Conservation (phyloP, 2,797 vertebrate species). For the Darevskia nairensis region DNA sequence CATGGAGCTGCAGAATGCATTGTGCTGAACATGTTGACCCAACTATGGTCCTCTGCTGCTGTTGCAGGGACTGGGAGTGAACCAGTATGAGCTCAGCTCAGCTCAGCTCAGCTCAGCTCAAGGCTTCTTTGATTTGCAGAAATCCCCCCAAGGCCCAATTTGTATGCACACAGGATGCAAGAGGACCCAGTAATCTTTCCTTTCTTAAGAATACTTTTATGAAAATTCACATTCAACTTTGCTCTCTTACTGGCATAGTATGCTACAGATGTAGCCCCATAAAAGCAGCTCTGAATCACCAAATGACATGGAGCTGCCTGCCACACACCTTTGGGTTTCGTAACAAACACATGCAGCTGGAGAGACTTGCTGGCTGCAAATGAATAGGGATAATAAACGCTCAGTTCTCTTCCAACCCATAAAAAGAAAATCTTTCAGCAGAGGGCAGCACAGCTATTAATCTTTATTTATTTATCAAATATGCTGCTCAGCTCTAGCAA, state of each 20-base stretch:
- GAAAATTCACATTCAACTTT: not conserved
- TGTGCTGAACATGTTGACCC: not conserved
- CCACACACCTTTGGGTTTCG: not conserved
- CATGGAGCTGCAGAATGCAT: not conserved
- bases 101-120: not conserved
- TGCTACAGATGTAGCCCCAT: not conserved
- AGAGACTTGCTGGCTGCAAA: constrained; percentile 2
- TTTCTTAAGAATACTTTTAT: not conserved
- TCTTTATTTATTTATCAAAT: constrained; percentile 29
- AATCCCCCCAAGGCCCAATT: not conserved
- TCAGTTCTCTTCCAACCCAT: not conserved
- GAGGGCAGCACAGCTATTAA: not conserved
- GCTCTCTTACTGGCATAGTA: not conserved
- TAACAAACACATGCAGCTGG: not conserved
- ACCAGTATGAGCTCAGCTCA: not conserved
- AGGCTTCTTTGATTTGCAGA: not conserved
- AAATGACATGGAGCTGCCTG: not conserved
- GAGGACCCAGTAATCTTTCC: not conserved
- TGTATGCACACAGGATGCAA: not conserved
- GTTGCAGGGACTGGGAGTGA: not conserved
- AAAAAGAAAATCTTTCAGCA: constrained; percentile 1
- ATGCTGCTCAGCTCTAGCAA: not conserved
- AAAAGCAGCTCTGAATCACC: not conserved
- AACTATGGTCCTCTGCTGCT: not conserved
- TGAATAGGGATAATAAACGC: not conserved